Evolutionary conservation across 2,888 invertebrate genomes (phyloP), one percentile per base, ranked within the genome.

Genomic region (Plebejus argus): DNA sequence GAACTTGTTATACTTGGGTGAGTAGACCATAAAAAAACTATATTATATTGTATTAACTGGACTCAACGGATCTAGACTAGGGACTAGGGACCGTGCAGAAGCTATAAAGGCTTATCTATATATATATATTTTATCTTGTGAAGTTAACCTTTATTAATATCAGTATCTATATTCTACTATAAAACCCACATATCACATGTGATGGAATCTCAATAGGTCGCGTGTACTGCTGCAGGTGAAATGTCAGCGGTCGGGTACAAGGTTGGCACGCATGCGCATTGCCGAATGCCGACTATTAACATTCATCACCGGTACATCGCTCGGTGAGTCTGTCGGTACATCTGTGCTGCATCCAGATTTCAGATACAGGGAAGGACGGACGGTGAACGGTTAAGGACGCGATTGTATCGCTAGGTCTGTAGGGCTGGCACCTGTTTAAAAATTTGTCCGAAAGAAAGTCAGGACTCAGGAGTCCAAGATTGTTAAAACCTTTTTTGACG

Each of bases 1-100:
- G 98, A 98, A 95, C 96, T 98, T 91, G 97, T 98, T 90, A 98
- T 98, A 91, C 96, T 98, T 91, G 98, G 99, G 97, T 98, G 93
- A 96, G 96, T 94, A 35, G 70, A 58, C 58, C 70, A 28, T 28
- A 28, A 28, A 28, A 28, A 28, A 28, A 28, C 28, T 28, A 2
- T 28, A 28, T 28, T 28, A 28, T 2, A 28, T 28, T 28, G 28
- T 28, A 28, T 28, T 2, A 28, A n/a, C n/a, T 70, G 18, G 8
- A 45, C 45, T 45, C 45, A 3, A 45, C 45, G 3, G 10, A 45
- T 3, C 39, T 39, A 10, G 10, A 39, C 10, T 39, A 39, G 1
- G 10, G 10, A 39, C 39, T 45, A 45, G 45, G 45, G 12, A 45
- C 45, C 45, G 45, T 12, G 45, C 10, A 45, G 45, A 8, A 1